These are phyloP conservation scores for Mimumesa dahlbomi DNA, from an alignment of 2,888 invertebrate genomes.

Conservation along the genomic window DNA sequence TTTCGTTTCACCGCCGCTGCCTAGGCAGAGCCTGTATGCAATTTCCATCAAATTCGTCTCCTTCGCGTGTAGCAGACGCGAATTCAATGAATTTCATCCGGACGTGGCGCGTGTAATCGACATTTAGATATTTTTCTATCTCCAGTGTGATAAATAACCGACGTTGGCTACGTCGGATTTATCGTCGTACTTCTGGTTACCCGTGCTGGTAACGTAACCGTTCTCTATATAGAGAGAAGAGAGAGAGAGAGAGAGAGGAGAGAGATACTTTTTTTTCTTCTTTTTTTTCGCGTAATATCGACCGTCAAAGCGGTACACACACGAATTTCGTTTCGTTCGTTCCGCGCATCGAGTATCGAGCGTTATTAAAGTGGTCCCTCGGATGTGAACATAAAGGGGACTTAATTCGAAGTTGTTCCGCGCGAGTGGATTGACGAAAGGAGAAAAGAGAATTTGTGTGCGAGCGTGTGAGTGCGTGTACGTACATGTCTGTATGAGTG, in stretches of 20 bases:
- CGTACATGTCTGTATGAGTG: too few relatives aligned
- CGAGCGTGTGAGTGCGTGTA: too few relatives aligned
- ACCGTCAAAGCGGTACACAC: not conserved
- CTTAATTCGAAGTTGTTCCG: too few relatives aligned
- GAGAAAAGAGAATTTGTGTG: too few relatives aligned
- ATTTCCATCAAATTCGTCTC: conserved; percentile 51
- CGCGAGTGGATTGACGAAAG: too few relatives aligned
- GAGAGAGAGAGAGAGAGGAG: too few relatives aligned
- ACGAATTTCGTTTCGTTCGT: too few relatives aligned
- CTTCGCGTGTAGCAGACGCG: conserved; percentile 33
- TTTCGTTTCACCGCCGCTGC: conserved; percentile 15
- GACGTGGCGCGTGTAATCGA: conserved; percentile 36
- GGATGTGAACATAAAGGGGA: too few relatives aligned
- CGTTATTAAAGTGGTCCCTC: too few relatives aligned
- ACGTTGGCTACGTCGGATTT: conserved; percentile 32
- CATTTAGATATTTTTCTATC: conserved; percentile 39
- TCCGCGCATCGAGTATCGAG: too few relatives aligned
- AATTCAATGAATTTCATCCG: conserved; percentile 50
- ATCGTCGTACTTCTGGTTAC: conserved; percentile 18
- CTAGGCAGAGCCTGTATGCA: conserved; percentile 14
- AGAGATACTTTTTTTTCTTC: not conserved
- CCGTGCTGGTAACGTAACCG: conserved; percentile 3
- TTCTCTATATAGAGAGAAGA: too few relatives aligned
- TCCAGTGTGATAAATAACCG: conserved; percentile 25
- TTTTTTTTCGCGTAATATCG: not conserved